These are phyloP conservation scores for Galeopsomyia nigrocyanea DNA, from an alignment of 2,888 invertebrate species.

Conservation along the genomic window DNA sequence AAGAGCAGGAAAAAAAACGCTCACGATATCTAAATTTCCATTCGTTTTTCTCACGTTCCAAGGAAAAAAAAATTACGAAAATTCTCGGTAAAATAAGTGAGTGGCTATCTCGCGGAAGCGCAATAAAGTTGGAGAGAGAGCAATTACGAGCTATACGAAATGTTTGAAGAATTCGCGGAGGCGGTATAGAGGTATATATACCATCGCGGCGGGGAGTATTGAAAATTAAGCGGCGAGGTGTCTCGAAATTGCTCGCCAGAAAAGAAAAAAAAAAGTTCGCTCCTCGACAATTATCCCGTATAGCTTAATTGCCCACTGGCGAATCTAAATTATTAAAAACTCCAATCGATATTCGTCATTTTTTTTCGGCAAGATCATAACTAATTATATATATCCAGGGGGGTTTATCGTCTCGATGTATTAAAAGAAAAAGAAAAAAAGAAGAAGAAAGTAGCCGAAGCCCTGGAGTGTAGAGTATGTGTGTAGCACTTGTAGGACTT, in stretches of 20 bases:
- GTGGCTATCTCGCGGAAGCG: background rate
- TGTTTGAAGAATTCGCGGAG: conserved; percentile 4
- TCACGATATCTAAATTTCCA: too few species aligned
- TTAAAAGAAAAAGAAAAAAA: conserved; percentile 12
- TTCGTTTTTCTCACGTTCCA: conserved; percentile 1
- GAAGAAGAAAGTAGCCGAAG: too few species aligned
- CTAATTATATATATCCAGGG: background rate
- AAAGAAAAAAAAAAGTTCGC: conserved; percentile 23
- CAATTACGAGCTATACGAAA: background rate
- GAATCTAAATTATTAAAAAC: background rate
- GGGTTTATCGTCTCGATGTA: background rate
- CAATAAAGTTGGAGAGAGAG: conserved; percentile 1
- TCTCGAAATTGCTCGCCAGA: background rate
- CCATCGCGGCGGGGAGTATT: conserved; percentile 20
- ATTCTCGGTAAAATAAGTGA: background rate
- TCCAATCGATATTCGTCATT: background rate
- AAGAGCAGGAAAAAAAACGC: too few species aligned
- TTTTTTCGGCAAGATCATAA: background rate
- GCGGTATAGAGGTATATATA: background rate
- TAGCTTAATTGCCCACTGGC: conserved; percentile 30
- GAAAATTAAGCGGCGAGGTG: conserved; percentile 9
- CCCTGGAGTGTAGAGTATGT: too few species aligned
- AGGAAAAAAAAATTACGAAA: background rate
- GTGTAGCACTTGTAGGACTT: conserved; percentile 66
- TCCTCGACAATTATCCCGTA: conserved; percentile 25